Evolutionary conservation across 2,888 invertebrate species (phyloP), one percentile per base, ranked within the genome.

Genomic region (Branchipolynoe longqiensis): DNA sequence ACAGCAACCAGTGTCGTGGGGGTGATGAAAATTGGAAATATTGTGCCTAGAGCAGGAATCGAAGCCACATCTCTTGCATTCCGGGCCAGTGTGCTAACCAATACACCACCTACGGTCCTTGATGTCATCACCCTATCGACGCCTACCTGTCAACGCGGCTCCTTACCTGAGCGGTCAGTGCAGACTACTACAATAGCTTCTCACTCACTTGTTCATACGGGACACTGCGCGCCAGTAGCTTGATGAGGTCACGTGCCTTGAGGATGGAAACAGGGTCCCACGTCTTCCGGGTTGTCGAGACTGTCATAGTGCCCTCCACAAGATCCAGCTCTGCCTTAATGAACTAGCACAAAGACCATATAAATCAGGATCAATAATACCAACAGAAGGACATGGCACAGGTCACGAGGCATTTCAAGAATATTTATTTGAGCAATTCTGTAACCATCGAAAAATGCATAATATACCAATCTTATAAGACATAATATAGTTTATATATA

Each of bases 241-340:
- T 99, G 90, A 99, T 97, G 95, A 99, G 95, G 93, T 99, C 99
- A 87, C 99, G 95, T 0, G 98, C 98, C 94, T 99, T 99, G 40
- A 99, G 95, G 69, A 99, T 97, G 84, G 98, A 97, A 90, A 97
- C 99, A 0, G 99, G 99, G 95, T 99, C 99, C 98, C 98, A 99
- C 0, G 99, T 99, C 95, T 99, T 98, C 18, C 94, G 90, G 0
- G 98, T 98, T 0, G 99, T 99, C 93, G 95, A 95, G 0, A 99
- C 99, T 0, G 96, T 96, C 96, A 99, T 97, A 90, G 97, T 98
- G 62, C 99, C 96, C 95, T 99, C 98, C 4, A 98, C 95, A 0
- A 98, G 95, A 94, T 99, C 99, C 88, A 99, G 94, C 91, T 98
- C 98, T 0, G 97, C 97, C 91, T 96, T 96, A 14, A 99, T 87